These are phyloP conservation scores for Aphis craccivora DNA, from an alignment of 1,140 invertebrate species.

Conservation along the genomic window DNA sequence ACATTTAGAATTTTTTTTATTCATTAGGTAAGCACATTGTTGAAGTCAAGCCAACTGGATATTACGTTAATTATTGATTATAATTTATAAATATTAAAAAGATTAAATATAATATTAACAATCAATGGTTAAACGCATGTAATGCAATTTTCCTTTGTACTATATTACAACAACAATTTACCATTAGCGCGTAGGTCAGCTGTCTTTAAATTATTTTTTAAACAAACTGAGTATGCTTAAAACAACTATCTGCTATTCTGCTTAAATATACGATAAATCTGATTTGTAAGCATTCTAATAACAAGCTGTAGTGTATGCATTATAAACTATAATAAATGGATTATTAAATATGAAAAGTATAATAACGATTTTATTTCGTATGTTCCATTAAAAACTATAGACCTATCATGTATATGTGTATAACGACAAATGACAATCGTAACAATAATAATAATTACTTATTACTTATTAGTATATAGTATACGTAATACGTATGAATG, in stretches of 20 bases:
- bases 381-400: neutral
- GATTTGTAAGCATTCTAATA: constrained; percentile 7
- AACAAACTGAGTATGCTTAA: neutral
- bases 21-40: neutral
- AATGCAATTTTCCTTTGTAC: neutral
- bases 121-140: neutral
- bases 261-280: neutral
- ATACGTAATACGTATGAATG: constrained; percentile 18
- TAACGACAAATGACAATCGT: neutral
- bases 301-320: neutral
- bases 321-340: neutral
- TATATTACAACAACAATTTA: constrained; percentile 19
- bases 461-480: neutral
- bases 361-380: neutral
- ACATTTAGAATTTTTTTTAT: neutral
- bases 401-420: neutral
- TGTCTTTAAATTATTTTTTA: constrained; percentile 25
- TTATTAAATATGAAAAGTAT: neutral
- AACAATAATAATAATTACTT: neutral
- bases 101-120: neutral
- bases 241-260: neutral
- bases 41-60: neutral
- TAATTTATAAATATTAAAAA: too few relatives aligned
- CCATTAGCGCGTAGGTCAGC: neutral
- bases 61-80: neutral